Base-by-base conservation (phyloP, 1,140 invertebrate genomes). In the Bombus picipes region DNA sequence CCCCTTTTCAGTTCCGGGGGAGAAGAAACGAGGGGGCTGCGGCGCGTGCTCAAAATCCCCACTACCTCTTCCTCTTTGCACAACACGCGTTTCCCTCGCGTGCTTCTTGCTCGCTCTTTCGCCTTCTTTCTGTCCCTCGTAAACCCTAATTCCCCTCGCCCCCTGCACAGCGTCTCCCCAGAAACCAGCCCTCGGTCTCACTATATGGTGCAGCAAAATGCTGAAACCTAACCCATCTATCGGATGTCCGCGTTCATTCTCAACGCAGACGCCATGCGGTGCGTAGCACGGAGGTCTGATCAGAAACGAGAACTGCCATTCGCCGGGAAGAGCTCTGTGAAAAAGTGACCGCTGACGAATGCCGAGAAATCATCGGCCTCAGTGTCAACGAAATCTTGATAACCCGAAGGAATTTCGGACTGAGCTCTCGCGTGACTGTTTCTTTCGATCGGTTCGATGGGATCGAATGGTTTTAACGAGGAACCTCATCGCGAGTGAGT, bases 11-110 rank as follows among this genome's bases (percentile, higher is more conserved):
- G 86, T 92, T 92, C 91, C 89, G 85, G 85, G 89, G 86, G 88
- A 92, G 87, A 92, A 88, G 91, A 91, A 91, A 91, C 90, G 87
- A 89, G 91, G 92, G 93, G 93, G 92, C 92, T 92, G 91, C 92
- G 94, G 94, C 94, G 94, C 94, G 94, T 95, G 94, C 94, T 95
- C 93, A 88, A 90, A 92, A 92, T 93, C 93, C 94, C 94, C 94
- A 92, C 93, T 88, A 91, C 41, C 66, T 68, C 62, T 86, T 83
- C n/a, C 86, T 86, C 87, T 71, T 87, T 66, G 66, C 41, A 62
- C 76, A 80, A 80, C 68, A 65, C 82, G 77, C 86, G 83, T 73
- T 87, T 71, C 72, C 75, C 84, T 85, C 83, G 86, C 87, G 71
- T 75, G 32, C 37, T 9, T 81, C 70, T 71, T 72, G 68, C 85